Base-by-base conservation (phyloP, 2,888 invertebrate species). In the Aphidoletes aphidimyza region DNA sequence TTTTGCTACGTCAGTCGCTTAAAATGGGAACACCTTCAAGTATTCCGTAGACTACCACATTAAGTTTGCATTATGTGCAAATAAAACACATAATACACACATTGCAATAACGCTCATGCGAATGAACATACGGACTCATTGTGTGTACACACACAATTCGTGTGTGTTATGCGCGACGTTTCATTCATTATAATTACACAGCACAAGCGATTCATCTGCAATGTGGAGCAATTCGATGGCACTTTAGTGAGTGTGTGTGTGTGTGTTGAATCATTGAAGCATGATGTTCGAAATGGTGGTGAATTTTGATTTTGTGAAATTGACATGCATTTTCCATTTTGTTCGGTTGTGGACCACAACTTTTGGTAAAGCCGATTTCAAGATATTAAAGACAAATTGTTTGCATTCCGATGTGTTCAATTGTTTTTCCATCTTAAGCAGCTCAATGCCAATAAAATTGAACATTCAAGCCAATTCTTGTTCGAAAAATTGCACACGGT, bases 101-200 rank as follows among this genome's bases (percentile, higher is more conserved):
- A n/a, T n/a, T n/a, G n/a, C n/a, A n/a, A n/a, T n/a, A n/a, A n/a
- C n/a, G n/a, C n/a, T n/a, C n/a, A 14, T 6, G 42, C 14, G 30
- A 69, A 69, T 69, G 5, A 14, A 30, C 69, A 69, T 30, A 30
- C 30, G 34, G 30, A 17, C 69, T 6, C 30, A 30, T 19, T 30
- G 6, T 69, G 1, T 69, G 30, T 34, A 69, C 34, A 69, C 26
- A 69, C 30, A 30, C 26, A 69, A 69, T 69, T 5, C n/a, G 69
- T n/a, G n/a, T n/a, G n/a, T n/a, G n/a, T n/a, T n/a, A n/a, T n/a
- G n/a, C n/a, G n/a, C n/a, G n/a, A n/a, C n/a, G n/a, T n/a, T 69
- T 69, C 30, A 69, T 69, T 69, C 69, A 69, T 69, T 69, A 69
- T 69, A 30, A 34, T 34, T 69, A 69, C 17, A 69, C 69, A 69